These are phyloP conservation scores for Orbicella faveolata DNA, from an alignment of 64 coral and sea anemone genomes.

Conservation along the genomic window DNA sequence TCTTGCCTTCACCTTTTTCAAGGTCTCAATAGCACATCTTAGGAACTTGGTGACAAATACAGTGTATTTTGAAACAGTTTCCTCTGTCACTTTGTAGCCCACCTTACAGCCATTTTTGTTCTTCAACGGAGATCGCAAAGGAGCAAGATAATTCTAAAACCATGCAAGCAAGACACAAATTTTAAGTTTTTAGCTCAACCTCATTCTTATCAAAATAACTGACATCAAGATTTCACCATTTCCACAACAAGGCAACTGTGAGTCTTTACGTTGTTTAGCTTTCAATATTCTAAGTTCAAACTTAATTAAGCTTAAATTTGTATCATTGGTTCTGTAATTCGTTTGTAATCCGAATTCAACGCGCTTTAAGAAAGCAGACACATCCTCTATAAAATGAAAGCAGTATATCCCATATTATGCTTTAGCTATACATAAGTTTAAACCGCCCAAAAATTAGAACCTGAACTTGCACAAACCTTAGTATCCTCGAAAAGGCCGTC, in stretches of 20 bases:
- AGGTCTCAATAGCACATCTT: conserved; percentile 55
- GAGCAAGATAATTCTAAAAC: conserved; percentile 42
- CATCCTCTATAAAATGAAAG: no score
- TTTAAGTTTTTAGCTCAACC: neutral
- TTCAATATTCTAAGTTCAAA: no score
- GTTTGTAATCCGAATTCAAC: no score
- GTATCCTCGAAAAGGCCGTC: conserved; percentile 60
- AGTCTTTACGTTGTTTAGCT: no score
- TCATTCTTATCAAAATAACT: neutral
- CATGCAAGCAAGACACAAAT: neutral
- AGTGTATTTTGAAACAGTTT: conserved; percentile 51
- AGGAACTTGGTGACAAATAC: conserved; percentile 51
- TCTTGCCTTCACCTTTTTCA: conserved; percentile 41
- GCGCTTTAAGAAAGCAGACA: no score
- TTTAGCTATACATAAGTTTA: neutral
- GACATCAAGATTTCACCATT: no score
- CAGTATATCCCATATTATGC: no score
- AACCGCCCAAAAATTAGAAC: neutral
- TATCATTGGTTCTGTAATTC: no score
- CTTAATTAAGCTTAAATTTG: no score
- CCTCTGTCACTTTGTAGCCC: conserved; percentile 25
- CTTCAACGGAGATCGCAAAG: conserved; percentile 19
- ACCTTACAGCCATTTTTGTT: conserved; percentile 42
- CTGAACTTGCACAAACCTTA: conserved; percentile 25
- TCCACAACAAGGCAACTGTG: no score